phyloP scores from a whole-genome alignment of 2,888 invertebrate genomes.

The Parasteatoda lunata region DNA sequence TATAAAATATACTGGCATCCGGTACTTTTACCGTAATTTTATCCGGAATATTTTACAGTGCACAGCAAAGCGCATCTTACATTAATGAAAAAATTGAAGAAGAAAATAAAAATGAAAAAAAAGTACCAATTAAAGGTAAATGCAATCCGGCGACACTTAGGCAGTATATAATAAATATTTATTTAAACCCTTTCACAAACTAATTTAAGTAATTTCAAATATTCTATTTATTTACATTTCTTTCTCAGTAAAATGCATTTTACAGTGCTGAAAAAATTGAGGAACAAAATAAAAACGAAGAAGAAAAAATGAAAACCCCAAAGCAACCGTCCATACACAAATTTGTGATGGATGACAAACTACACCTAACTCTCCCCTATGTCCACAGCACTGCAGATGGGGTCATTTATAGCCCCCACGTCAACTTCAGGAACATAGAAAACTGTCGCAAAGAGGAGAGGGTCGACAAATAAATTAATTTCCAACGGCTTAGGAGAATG shows the following conservation, averaged over 20 bases:
- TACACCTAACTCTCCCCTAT: slow-evolving; percentile 16
- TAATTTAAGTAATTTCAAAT: too few relatives aligned
- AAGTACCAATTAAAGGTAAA: too few relatives aligned
- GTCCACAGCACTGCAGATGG: slow-evolving; percentile 4
- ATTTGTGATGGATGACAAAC: slow-evolving; percentile 53
- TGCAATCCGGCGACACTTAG: too few relatives aligned
- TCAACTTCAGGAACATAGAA: slow-evolving; percentile 58
- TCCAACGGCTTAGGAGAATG: slow-evolving; percentile 14
- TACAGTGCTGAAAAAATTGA: slow-evolving; percentile 7
- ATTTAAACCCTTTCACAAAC: too few relatives aligned
- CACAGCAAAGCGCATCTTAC: too few relatives aligned
- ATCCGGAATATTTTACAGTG: too few relatives aligned
- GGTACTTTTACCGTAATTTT: too few relatives aligned
- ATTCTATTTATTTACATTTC: neutral
- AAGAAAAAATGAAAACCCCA: slow-evolving; percentile 53
- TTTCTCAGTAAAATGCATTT: neutral
- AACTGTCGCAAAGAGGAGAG: slow-evolving; percentile 34
- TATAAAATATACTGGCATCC: too few relatives aligned
- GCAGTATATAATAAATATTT: too few relatives aligned
- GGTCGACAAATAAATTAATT: slow-evolving; percentile 41
- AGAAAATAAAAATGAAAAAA: too few relatives aligned
- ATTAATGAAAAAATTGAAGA: too few relatives aligned
- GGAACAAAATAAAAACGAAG: slow-evolving; percentile 7
- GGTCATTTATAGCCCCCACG: slow-evolving; percentile 60
- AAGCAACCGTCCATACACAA: slow-evolving; percentile 57